phyloP scores from a whole-genome alignment of 1,140 invertebrate genomes.

The Drusus annulatus region DNA sequence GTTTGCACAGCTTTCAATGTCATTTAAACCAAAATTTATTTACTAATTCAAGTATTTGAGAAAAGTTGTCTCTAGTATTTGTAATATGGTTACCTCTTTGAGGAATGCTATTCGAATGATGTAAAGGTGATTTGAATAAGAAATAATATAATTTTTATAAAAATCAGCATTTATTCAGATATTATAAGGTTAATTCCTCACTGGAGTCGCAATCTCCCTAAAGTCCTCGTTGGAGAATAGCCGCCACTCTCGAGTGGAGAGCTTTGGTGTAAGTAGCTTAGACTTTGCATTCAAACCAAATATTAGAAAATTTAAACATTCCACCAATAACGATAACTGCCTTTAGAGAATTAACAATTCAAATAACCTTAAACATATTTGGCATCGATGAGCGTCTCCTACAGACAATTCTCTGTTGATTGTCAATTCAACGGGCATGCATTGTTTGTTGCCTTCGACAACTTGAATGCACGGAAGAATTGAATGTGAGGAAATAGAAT shows the following conservation, averaged over 20 bases:
- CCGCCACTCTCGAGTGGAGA: background rate
- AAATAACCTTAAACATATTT: constrained; percentile 41
- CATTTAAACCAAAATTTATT: no score
- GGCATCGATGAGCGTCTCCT: constrained; percentile 4
- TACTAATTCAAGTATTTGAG: no score
- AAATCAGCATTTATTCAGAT: constrained; percentile 54
- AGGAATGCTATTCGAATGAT: background rate
- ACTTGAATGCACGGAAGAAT: no score
- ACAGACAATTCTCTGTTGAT: no score
- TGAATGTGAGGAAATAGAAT: no score
- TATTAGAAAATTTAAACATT: background rate
- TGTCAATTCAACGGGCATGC: no score
- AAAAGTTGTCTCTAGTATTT: no score
- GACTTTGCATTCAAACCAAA: constrained; percentile 14
- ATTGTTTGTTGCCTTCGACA: no score
- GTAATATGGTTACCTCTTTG: no score
- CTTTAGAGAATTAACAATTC: constrained; percentile 15
- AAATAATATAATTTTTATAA: constrained; percentile 40
- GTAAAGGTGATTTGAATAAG: constrained; percentile 15
- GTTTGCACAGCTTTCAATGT: no score
- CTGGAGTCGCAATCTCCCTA: no score
- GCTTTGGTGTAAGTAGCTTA: background rate
- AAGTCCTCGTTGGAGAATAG: background rate
- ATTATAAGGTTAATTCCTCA: constrained; percentile 35
- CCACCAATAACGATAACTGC: background rate